Evolutionary conservation across 2,888 invertebrate genomes (phyloP).

Genomic region (Phlogophora meticulosa): DNA sequence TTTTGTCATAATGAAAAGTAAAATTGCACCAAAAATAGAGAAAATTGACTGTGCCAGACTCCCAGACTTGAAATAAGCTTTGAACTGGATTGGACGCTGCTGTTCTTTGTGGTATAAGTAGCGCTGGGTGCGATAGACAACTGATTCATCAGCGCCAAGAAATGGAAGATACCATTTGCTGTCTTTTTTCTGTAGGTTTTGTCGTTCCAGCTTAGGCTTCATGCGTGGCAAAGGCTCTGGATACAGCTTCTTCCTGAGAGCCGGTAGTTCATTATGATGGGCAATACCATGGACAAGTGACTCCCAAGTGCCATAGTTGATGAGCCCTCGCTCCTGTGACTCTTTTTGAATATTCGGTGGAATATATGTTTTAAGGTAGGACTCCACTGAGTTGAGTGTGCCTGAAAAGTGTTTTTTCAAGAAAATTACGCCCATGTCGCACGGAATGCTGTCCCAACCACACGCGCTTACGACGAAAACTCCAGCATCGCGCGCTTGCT

Average conservation of each 20-base stretch:
- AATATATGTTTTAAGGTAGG: conserved; percentile 89
- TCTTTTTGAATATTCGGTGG: conserved; percentile 71
- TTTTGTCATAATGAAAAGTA: conserved; percentile 79
- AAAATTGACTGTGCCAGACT: conserved; percentile 81
- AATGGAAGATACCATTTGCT: conserved; percentile 94
- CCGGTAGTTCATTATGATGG: conserved; percentile 91
- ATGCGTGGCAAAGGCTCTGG: conserved; percentile 92
- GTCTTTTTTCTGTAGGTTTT: conserved; percentile 87
- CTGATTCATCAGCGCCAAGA: conserved; percentile 95
- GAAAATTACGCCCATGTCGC: conserved; percentile 96
- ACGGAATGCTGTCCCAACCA: conserved; percentile 98
- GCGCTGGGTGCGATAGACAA: conserved; percentile 96
- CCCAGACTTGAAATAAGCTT: conserved; percentile 93
- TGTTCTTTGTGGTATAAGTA: conserved; percentile 93
- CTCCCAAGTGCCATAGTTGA: conserved; percentile 97
- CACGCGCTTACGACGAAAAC: conserved; percentile 97
- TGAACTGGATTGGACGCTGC: conserved; percentile 95
- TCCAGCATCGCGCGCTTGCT: conserved; percentile 94
- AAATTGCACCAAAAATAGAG: conserved; percentile 89
- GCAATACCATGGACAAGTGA: conserved; percentile 95
- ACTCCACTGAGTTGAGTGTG: conserved; percentile 94
- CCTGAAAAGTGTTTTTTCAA: conserved; percentile 93
- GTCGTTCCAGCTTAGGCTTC: conserved; percentile 91
- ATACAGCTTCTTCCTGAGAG: conserved; percentile 93
- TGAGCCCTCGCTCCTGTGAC: conserved; percentile 73